phyloP scores from a whole-genome alignment of 2,113 vertebrate genomes.

The Bufo gargarizans region DNA sequence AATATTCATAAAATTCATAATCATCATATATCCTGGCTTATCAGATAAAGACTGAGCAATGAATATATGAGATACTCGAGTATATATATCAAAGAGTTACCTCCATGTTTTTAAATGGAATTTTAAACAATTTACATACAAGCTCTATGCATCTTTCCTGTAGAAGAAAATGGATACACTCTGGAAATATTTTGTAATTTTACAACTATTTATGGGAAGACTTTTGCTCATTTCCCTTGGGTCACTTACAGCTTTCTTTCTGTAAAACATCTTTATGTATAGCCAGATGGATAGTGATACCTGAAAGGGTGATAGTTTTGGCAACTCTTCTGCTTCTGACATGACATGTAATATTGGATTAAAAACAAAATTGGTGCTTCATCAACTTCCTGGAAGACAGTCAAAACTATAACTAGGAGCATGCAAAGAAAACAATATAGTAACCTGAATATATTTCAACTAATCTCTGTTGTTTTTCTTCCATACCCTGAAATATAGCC shows the following conservation, averaged over 20 bases:
- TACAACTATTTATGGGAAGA: slow-evolving; percentile 21
- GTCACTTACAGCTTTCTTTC: slow-evolving; percentile 19
- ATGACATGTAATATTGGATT: slow-evolving; percentile 52
- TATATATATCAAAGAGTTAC: neutral
- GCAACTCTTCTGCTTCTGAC: slow-evolving; percentile 34
- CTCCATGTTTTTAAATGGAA: neutral
- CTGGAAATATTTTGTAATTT: slow-evolving; percentile 29
- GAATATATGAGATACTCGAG: neutral
- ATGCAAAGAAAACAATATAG: slow-evolving; percentile 51
- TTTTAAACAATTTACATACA: neutral
- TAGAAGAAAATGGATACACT: neutral
- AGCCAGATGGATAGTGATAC: slow-evolving; percentile 40
- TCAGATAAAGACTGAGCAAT: neutral
- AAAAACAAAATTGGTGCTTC: slow-evolving; percentile 52
- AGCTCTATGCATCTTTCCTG: neutral
- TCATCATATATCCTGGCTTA: neutral
- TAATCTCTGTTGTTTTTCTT: slow-evolving; percentile 50
- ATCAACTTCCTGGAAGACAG: slow-evolving; percentile 50
- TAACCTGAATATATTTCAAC: slow-evolving; percentile 47
- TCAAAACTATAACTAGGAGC: slow-evolving; percentile 49
- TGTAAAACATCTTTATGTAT: slow-evolving; percentile 36
- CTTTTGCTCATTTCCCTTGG: neutral
- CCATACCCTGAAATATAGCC: slow-evolving; percentile 28
- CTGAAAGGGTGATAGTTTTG: slow-evolving; percentile 49
- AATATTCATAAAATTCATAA: no score